Percentiles rank a stretch among this genome's conserved stretches.
These are phyloP conservation scores for Sula dactylatra DNA, from an alignment of 2,113 vertebrate species.

Conservation along the genomic window DNA sequence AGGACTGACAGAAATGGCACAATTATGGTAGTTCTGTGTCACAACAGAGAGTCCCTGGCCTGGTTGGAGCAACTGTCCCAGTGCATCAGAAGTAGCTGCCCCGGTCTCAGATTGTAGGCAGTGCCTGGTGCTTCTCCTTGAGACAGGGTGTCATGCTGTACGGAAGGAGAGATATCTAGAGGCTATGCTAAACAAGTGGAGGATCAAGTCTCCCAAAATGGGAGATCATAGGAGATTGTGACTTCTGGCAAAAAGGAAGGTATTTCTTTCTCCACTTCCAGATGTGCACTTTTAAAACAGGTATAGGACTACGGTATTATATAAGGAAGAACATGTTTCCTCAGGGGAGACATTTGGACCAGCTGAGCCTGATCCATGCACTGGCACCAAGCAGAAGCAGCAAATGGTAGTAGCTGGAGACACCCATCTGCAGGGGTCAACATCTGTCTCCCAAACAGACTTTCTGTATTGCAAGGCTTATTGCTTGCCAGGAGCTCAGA, in stretches of 20 bases:
- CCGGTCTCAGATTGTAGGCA: neutral
- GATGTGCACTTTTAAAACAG: neutral
- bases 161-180: neutral
- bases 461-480: neutral
- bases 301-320: neutral
- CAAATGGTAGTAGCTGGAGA: neutral
- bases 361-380: neutral
- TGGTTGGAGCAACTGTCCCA: neutral
- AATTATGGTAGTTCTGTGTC: neutral
- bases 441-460: neutral
- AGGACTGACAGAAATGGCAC: no score
- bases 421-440: neutral
- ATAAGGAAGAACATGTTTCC: neutral
- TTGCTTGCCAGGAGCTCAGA: neutral
- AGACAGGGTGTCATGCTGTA: neutral
- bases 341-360: neutral
- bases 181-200: neutral
- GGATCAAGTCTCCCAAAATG: neutral
- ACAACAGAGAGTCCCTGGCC: neutral
- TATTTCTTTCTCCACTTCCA: neutral
- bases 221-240: rapidly evolving
- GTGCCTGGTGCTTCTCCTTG: neutral
- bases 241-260: neutral
- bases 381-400: neutral
- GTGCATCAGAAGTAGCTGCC: neutral